Percentiles rank a stretch among this genome's conserved stretches.
Evolutionary conservation across 2,888 invertebrate species (phyloP).

Genomic region (Drosophila vallismaia): DNA sequence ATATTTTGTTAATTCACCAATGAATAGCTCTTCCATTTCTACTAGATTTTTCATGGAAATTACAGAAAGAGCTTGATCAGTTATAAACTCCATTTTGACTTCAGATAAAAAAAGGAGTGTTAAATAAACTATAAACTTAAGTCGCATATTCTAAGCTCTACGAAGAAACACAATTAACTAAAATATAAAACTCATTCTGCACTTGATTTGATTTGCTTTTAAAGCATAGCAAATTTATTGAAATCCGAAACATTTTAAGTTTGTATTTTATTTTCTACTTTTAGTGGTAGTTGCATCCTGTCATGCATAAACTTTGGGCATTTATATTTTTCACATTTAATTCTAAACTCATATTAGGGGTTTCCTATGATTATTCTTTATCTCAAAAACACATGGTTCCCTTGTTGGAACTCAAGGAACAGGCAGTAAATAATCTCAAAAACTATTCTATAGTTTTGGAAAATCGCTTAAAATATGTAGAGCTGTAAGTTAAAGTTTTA

Average conservation of each 20-base stretch:
- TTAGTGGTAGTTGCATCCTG: background rate
- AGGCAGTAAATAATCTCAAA: background rate
- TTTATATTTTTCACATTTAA: background rate
- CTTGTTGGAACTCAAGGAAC: background rate
- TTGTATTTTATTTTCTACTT: background rate
- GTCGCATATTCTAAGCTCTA: constrained; percentile 20
- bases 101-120: background rate
- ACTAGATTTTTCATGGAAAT: constrained; percentile 15
- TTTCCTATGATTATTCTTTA: background rate
- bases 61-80: constrained; percentile 32
- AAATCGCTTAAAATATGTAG: background rate
- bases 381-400: constrained; percentile 1
- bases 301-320: background rate
- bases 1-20: constrained; percentile 29
- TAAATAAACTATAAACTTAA: background rate
- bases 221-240: background rate
- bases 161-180: background rate
- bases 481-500: background rate
- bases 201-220: too few relatives aligned
- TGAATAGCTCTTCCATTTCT: constrained; percentile 19
- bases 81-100: background rate
- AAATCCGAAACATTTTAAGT: background rate
- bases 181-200: background rate
- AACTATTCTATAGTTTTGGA: background rate
- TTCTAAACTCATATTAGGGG: background rate